Base-by-base conservation (phyloP, 1,140 invertebrate species). In the Bombyx mandarina region DNA sequence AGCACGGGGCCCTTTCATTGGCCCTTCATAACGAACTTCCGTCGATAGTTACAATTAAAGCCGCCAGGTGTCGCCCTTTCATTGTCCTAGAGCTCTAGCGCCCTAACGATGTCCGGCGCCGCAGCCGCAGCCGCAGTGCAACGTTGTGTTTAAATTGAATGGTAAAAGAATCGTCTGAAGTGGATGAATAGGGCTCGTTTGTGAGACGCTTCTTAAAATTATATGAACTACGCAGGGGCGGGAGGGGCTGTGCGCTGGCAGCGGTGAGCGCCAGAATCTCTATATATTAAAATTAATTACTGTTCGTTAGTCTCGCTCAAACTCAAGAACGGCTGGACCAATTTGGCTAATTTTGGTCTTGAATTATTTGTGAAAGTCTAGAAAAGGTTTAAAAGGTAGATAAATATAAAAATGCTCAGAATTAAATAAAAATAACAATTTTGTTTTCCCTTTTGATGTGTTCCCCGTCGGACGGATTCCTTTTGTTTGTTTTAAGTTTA, bases 1-100 rank as follows among this genome's bases (percentile, higher is more conserved):
- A 74, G 66, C 63, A 65, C 57, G 57, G 60, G 53, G 45, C 45
- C 52, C 63, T 18, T 18, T 67, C 58, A 69, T 70, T 75, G 69
- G 70, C 54, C 66, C 60, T 53, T 63, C 53, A 60, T 71, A 67
- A 75, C 62, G 66, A 71, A 69, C 66, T 60, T 69, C 70, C 66
- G 57, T 64, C 73, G 68, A 75, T 71, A 58, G 62, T 50, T 54
- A 69, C 63, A 66, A 71, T 68, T 65, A 68, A 69, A 68, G 22
- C 26, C 59, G 51, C 53, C 68, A 65, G 73, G 67, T 73, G 65
- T 63, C 63, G 43, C 59, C 8, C 26, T 51, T 7, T 44, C 51
- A 66, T 71, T 65, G 62, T 69, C 57, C 57, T n/a, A 56, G 43
- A 44, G 62, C 63, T 65, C 56, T 50, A 51, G 49, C 56, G 45